Evolutionary conservation across 2,797 vertebrate genomes (phyloP).

Genomic region (Sebastes elongatus): DNA sequence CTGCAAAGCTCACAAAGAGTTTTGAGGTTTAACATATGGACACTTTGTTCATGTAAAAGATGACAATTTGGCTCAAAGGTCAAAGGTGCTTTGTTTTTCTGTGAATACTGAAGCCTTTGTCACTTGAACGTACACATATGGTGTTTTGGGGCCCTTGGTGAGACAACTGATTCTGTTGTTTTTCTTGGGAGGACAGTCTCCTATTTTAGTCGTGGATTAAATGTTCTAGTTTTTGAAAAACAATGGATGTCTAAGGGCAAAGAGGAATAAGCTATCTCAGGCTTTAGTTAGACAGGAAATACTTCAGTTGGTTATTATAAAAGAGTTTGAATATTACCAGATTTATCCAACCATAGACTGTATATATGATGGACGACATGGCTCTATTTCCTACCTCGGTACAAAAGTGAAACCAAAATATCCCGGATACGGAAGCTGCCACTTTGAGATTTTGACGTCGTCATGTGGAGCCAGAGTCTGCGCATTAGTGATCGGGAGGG

Average conservation of each 20-base stretch:
- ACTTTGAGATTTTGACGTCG: no score
- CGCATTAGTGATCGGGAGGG: fast-evolving
- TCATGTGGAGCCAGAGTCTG: no score
- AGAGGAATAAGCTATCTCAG: not conserved
- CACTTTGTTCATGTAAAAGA: constrained; percentile 18
- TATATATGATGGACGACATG: no score
- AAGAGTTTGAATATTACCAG: not conserved
- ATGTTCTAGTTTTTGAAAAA: not conserved
- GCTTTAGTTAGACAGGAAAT: not conserved
- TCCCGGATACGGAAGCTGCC: no score
- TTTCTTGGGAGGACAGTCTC: not conserved
- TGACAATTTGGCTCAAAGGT: not conserved
- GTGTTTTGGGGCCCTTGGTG: not conserved
- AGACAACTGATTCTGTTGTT: not conserved
- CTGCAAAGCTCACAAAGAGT: constrained; percentile 43
- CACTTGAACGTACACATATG: not conserved
- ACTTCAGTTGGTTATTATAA: not conserved
- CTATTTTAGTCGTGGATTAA: not conserved
- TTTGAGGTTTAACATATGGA: constrained; percentile 40
- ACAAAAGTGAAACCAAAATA: no score
- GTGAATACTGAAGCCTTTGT: not conserved
- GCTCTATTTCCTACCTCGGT: no score
- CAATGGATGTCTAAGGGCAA: not conserved
- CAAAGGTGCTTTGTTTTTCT: not conserved
- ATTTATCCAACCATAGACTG: not conserved